phyloP scores from a whole-genome alignment of 1,140 invertebrate genomes.

The Leptopilina clavipes region DNA sequence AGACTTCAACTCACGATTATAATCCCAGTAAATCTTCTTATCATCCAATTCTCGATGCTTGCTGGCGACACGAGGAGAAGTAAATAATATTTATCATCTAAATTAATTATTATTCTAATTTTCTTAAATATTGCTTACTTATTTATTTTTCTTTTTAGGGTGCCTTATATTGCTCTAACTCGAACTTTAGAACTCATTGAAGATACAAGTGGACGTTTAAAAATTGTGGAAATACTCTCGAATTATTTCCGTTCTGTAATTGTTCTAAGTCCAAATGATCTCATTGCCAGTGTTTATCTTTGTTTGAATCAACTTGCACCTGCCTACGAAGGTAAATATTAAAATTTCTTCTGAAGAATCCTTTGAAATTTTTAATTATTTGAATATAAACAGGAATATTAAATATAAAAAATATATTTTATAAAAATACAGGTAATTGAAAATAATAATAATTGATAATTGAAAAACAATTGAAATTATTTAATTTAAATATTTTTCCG shows the following conservation, averaged over 20 bases:
- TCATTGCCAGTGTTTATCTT: constrained; percentile 93
- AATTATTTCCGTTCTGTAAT: constrained; percentile 97
- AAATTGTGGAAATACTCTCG: constrained; percentile 94
- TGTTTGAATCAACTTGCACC: constrained; percentile 97
- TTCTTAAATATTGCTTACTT: constrained; percentile 35
- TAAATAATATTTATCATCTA: constrained; percentile 67
- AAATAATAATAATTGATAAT: too few relatives aligned
- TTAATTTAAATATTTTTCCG: too few relatives aligned
- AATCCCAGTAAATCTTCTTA: constrained; percentile 87
- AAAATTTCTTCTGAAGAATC: too few relatives aligned
- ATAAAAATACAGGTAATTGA: too few relatives aligned
- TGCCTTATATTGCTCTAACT: constrained; percentile 94
- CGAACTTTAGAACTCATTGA: constrained; percentile 95
- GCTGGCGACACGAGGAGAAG: constrained; percentile 87
- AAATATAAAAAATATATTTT: too few relatives aligned
- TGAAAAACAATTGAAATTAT: constrained; percentile 29
- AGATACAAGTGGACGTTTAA: constrained; percentile 89
- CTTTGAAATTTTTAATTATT: too few relatives aligned
- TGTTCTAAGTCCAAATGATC: constrained; percentile 89
- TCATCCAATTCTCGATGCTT: constrained; percentile 93
- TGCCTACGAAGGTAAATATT: constrained; percentile 86
- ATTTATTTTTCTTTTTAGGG: constrained; percentile 77
- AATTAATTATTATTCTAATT: constrained; percentile 40
- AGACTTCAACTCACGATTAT: constrained; percentile 75
- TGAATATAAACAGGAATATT: too few relatives aligned